Conservation (phyloP, 2,888 invertebrate genomes). For the Galerucella pusilla region DNA sequence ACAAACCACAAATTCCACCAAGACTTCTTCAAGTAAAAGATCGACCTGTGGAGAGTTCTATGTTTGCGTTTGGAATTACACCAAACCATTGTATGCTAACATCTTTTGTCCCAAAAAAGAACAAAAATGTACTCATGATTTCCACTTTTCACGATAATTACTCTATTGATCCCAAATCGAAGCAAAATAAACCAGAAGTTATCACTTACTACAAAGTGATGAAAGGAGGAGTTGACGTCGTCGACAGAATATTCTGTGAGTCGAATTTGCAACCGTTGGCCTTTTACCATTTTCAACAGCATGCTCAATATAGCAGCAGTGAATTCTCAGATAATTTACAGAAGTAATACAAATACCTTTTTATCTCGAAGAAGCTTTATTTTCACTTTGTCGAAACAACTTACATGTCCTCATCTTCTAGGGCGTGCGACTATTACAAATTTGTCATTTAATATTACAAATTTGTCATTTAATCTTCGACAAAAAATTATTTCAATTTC, state of each 20-base stretch:
- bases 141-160: constrained; percentile 44
- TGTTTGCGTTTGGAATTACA: constrained; percentile 17
- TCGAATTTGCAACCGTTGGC: constrained; percentile 26
- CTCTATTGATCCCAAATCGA: constrained; percentile 25
- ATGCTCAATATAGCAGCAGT: constrained; percentile 21
- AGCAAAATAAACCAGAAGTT: constrained; percentile 44
- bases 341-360: too few species aligned
- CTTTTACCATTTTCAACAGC: constrained; percentile 25
- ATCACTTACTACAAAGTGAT: constrained; percentile 51
- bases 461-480: constrained; percentile 22
- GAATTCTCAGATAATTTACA: constrained; percentile 22
- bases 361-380: constrained; percentile 15
- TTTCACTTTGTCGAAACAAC: constrained; percentile 21
- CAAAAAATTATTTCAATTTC: too few species aligned
- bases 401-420: constrained; percentile 20
- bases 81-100: constrained; percentile 23
- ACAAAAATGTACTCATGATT: constrained; percentile 22
- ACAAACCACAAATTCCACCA: constrained; percentile 37
- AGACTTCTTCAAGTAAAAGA: constrained; percentile 6
- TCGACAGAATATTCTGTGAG: constrained; percentile 47
- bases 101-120: constrained; percentile 17
- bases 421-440: not conserved
- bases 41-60: constrained; percentile 19
- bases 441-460: constrained; percentile 23
- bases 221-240: constrained; percentile 53